Base-by-base conservation (phyloP, 2,888 invertebrate genomes). In the Branchinecta sandiegonensis region DNA sequence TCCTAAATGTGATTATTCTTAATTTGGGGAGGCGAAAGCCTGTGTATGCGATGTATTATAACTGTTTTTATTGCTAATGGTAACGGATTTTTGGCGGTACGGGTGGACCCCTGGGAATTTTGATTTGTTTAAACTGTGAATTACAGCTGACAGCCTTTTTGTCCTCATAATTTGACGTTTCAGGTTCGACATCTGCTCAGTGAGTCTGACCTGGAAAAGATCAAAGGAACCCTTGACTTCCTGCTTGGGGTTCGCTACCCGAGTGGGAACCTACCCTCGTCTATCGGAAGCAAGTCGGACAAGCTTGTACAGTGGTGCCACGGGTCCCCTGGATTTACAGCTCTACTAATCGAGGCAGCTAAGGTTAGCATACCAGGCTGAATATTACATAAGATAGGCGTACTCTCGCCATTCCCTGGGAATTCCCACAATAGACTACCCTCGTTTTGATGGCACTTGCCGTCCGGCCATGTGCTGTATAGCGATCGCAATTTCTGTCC, bases 251-350 rank as follows among this genome's bases (percentile, higher is more conserved):
- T 83, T 73, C 81, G 81, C 71, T 85, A 82, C 74, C 75, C 81
- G 11, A 84, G 84, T 73, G 86, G 86, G 3, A 89, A 89, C 78
- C 88, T 86, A 76, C 89, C 89, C 1, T 90, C 91, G 0, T 90
- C 90, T 0, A 73, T 87, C 47, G 86, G 84, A 46, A 86, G 83
- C 71, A 79, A 78, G 65, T 79, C 82, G 47, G 93, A 94, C 77
- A 84, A 83, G 77, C 81, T 92, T 71, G 85, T 94, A 23, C 94
- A 94, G 74, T 94, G 93, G 93, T 94, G 94, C 78, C 93, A 94
- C 76, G 94, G 94, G n/a, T 90, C 92, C 37, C 90, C 93, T 17
- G 92, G 92, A 56, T 88, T 89, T 79, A 56, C 56, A 14, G 56
- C 56, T 56, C 14, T 56, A 56, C 56, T 56, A 8, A 56, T 56